Percentiles rank a stretch among this genome's conserved stretches.
Evolutionary conservation across 23 tunicate genomes (phyloP).

Genomic region (Styela clava): DNA sequence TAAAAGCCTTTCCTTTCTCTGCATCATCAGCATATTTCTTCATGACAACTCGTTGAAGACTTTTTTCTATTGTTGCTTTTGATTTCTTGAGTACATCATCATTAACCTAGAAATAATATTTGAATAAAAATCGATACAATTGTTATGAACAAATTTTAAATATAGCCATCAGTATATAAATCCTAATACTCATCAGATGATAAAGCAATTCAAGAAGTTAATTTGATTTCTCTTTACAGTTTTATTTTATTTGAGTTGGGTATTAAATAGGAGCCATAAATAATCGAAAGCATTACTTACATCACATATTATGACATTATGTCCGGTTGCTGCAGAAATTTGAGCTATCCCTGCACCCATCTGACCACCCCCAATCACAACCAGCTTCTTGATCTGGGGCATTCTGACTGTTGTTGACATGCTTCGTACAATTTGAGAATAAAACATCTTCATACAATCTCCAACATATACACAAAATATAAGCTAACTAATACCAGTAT

Average conservation of each 20-base stretch:
- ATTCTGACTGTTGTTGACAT: conserved; percentile 23
- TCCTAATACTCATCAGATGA: too few species aligned
- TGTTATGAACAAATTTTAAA: too few species aligned
- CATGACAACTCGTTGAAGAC: conserved; percentile 62
- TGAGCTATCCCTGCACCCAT: conserved; percentile 99
- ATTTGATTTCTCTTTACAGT: too few species aligned
- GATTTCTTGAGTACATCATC: conserved; percentile 51
- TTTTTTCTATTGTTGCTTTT: conserved; percentile 41
- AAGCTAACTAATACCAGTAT: too few species aligned
- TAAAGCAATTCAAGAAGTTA: too few species aligned
- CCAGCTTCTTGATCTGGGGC: conserved; percentile 29
- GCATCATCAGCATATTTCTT: conserved; percentile 70
- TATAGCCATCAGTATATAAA: too few species aligned
- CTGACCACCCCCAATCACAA: conserved; percentile 70
- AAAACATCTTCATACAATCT: conserved; percentile 16
- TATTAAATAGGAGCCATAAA: too few species aligned
- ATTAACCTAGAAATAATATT: conserved; percentile 13
- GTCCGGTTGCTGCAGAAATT: conserved; percentile 83
- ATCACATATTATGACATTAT: conserved; percentile 68
- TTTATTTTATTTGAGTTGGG: too few species aligned
- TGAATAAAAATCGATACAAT: not conserved
- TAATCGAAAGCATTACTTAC: too few species aligned
- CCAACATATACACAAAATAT: too few species aligned
- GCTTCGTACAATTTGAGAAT: not conserved
- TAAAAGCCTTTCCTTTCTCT: conserved; percentile 34